phyloP scores from a whole-genome alignment of 2,113 vertebrate species.

The Cricetomys ansorgei region DNA sequence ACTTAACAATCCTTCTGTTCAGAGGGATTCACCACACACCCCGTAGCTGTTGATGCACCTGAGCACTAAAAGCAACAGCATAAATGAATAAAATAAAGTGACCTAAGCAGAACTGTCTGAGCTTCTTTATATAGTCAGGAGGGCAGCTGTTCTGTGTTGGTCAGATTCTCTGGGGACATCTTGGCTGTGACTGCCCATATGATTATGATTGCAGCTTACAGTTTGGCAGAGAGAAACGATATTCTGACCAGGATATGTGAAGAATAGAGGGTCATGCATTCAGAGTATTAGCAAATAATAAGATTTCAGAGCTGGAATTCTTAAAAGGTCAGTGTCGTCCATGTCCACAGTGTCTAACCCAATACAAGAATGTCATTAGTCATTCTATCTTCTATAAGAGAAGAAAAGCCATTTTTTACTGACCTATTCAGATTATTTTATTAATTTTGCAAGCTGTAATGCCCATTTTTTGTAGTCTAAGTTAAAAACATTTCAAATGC shows the following conservation, averaged over 20 bases:
- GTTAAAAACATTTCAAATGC: background rate
- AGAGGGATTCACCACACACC: background rate
- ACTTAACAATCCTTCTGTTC: background rate
- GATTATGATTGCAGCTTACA: slow-evolving; percentile 50
- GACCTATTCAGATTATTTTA: background rate
- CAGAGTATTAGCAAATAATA: background rate
- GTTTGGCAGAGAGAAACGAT: slow-evolving; percentile 18
- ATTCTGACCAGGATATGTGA: background rate
- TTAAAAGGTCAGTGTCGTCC: background rate
- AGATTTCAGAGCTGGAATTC: background rate
- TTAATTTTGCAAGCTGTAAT: background rate
- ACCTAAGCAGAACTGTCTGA: slow-evolving; percentile 25
- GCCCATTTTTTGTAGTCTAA: background rate
- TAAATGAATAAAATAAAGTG: slow-evolving; percentile 26
- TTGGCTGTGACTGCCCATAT: slow-evolving; percentile 54
- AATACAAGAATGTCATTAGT: background rate
- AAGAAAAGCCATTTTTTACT: background rate
- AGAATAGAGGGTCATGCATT: background rate
- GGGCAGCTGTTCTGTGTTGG: slow-evolving; percentile 60
- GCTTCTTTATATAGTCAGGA: slow-evolving; percentile 31
- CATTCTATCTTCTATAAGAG: background rate
- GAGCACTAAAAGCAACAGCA: background rate
- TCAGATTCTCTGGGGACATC: slow-evolving; percentile 56
- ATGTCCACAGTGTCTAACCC: background rate
- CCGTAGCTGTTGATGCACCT: slow-evolving; percentile 25